Base-by-base conservation (phyloP, 1,140 invertebrate genomes). In the Megalopta genalis region DNA sequence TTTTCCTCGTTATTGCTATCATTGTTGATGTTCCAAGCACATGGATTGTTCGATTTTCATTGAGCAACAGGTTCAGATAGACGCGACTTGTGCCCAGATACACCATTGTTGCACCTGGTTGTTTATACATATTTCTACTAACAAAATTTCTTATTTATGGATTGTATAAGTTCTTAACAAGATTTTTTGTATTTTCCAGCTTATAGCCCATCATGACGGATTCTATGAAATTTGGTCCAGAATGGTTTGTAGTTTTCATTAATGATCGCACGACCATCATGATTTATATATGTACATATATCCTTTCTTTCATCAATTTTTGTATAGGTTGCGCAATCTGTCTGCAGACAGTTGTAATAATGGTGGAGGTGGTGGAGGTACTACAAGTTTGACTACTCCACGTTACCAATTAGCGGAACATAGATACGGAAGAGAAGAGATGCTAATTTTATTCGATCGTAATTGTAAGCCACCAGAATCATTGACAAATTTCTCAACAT, bases 391-490 rank as follows among this genome's bases (percentile, higher is more conserved):
- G 79, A 90, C 86, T 83, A 88, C 88, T 74, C 93, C 92, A 77
- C 92, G 92, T 54, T 95, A 94, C 91, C 94, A 97, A 90, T 91
- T 96, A 71, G 96, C 96, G 84, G 96, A 97, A 83, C 94, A 96
- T 94, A 94, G 95, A 77, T 98, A 98, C 86, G 97, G 97, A 42
- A 93, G 97, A 83, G 97, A 98, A 93, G 97, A 98, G 89, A 97
- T 98, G 97, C 91, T 98, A 76, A 96, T 96, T 60, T 90, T 98
- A 49, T 98, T 95, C 88, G 95, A 97, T 85, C 95, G 95, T 84
- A 94, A 93, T 86, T 93, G 94, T 71, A 94, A 94, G 86, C 93
- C 96, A 71, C 96, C 96, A n/a, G 94, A 95, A 77, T 94, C 94
- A 70, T 92, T 97, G 65, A 90, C 94, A 42, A 93, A 93, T 76